Base-by-base conservation (phyloP, 2,888 invertebrate genomes). In the Drosophila bunnanda region DNA sequence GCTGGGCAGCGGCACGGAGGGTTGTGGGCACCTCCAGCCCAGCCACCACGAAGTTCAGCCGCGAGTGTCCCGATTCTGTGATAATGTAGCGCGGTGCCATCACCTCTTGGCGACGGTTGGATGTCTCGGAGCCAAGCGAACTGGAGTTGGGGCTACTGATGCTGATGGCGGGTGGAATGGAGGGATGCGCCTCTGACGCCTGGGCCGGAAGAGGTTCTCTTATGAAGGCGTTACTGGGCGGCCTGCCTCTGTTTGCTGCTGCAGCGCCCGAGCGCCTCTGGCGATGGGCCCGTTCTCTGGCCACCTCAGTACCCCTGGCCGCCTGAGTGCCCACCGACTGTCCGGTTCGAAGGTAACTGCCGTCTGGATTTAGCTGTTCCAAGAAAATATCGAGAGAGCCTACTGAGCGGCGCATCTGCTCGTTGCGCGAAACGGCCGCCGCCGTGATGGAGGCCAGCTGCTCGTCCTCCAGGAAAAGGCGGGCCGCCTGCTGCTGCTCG, bases 401-500 rank as follows among this genome's bases (percentile, higher is more conserved):
- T 38, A 66, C 68, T 12, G 50, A 69, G 28, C 68, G 81, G 15
- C 53, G 72, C 73, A 82, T 76, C 1, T 67, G 70, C 8, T 73
- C 75, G 39, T 87, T 84, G 13, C 82, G 75, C 12, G 86, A 80
- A 0, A 57, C 73, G 8, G 80, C 83, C 5, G 82, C 55, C 22
- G 82, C 80, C 3, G 77, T 30, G 1, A 82, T 70, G 13, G 80
- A 74, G 9, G 84, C 76, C 58, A 86, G 41, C 28, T 85, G 86
- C 36, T 85, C 84, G 22, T 84, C 80, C 72, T 85, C 84, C 22
- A 85, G 62, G 28, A 85, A 85, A 0, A 84, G 57, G 8, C 86
- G 86, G 1, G 75, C 70, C 8, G 87, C 87, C 73, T 80, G 87
- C 46, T 85, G 82, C 53, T 84, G 82, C 39, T 83, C 86, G 20